These are phyloP conservation scores for Ceratina australensis DNA, from an alignment of 1,140 invertebrate genomes.

Conservation along the genomic window DNA sequence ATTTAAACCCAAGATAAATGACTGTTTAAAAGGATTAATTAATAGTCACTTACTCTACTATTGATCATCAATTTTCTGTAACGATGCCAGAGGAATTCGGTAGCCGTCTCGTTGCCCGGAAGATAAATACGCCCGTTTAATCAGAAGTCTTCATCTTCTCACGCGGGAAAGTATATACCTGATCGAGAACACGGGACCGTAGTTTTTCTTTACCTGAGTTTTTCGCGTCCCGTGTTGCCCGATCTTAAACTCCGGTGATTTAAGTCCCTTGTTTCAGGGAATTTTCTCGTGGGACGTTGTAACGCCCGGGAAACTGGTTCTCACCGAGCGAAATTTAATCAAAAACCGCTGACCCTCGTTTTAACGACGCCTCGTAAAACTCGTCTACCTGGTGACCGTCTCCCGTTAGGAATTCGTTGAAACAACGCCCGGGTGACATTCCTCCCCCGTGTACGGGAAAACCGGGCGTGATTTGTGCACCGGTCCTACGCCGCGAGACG, in stretches of 20 bases:
- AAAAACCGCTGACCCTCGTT: slow-evolving; percentile 4
- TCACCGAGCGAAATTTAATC: slow-evolving; percentile 25
- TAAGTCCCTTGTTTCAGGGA: not conserved
- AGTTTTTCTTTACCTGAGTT: slow-evolving; percentile 40
- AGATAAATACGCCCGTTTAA: slow-evolving; percentile 47
- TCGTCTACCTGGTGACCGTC: slow-evolving; percentile 60
- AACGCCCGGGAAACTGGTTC: not conserved
- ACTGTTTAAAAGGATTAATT: no score
- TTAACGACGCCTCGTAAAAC: slow-evolving; percentile 66
- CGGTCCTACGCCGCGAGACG: slow-evolving; percentile 41
- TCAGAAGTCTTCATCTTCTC: slow-evolving; percentile 52
- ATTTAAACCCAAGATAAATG: no score
- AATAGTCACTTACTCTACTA: no score
- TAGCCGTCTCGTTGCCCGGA: no score
- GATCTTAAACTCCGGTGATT: no score
- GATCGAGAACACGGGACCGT: not conserved
- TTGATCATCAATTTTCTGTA: no score
- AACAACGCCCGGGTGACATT: slow-evolving; percentile 74
- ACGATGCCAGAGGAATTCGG: no score
- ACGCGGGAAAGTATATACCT: no score
- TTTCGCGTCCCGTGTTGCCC: slow-evolving; percentile 50
- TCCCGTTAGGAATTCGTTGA: slow-evolving; percentile 73
- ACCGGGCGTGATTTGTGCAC: slow-evolving; percentile 59
- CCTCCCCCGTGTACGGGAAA: slow-evolving; percentile 47
- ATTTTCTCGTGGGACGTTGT: slow-evolving; percentile 39